Conservation (phyloP, 1,140 invertebrate species). For the Bathynomus jamesi region DNA sequence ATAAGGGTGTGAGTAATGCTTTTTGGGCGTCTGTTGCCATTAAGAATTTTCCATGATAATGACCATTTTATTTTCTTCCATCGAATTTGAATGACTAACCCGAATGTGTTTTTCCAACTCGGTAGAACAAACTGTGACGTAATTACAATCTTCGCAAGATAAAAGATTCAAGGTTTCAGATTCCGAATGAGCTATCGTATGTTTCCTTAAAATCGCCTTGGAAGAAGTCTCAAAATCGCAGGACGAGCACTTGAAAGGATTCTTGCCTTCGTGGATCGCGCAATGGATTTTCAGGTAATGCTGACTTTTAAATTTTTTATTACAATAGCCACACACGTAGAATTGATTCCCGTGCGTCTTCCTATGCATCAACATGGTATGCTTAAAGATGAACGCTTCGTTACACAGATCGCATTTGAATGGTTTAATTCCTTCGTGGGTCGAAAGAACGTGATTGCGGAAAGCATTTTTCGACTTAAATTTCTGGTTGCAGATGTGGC, state of each 20-base stretch:
- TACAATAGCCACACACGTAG: not conserved
- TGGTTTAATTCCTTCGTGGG: not conserved
- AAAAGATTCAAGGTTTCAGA: not conserved
- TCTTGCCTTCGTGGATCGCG: not conserved
- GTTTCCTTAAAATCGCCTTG: not conserved
- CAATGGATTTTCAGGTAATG: not conserved
- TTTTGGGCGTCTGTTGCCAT: too few relatives aligned
- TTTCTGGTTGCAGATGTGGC: not conserved
- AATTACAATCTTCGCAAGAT: not conserved
- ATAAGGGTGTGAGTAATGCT: too few relatives aligned
- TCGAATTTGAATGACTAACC: not conserved
- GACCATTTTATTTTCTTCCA: not conserved
- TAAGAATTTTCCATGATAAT: not conserved
- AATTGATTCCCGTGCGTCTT: not conserved
- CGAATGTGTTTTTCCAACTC: not conserved
- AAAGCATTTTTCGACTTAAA: not conserved
- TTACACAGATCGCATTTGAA: not conserved
- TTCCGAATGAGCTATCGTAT: not conserved
- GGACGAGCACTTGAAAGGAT: not conserved
- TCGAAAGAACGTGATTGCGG: not conserved
- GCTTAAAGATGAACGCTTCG: not conserved
- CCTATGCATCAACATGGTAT: not conserved
- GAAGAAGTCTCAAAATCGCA: not conserved
- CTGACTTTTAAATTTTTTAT: not conserved
- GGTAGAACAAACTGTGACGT: not conserved